Evolutionary conservation across 2,797 vertebrate species (phyloP).

Genomic region (Threskiornis aethiopicus): DNA sequence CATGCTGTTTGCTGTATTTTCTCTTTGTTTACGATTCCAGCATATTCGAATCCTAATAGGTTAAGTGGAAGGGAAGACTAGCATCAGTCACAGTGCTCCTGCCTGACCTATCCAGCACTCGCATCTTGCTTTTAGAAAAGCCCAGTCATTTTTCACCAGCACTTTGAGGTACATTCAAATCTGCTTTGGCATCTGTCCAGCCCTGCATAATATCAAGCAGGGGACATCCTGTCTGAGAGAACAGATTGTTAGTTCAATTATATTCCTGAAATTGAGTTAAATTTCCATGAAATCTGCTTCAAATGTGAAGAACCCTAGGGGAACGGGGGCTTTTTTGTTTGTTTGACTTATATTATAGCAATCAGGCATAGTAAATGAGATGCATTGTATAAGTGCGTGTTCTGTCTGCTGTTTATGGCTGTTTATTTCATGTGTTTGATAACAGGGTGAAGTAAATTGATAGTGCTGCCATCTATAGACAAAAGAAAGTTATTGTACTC

Average conservation of each 20-base stretch:
- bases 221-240: conserved; percentile 56
- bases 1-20: conserved; percentile 33
- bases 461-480: neutral
- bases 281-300: conserved; percentile 61
- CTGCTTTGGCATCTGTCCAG: conserved; percentile 49
- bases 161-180: conserved; percentile 48
- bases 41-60: conserved; percentile 4
- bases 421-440: neutral
- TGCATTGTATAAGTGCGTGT: neutral
- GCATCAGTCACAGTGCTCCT: neutral
- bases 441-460: neutral
- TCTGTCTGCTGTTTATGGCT: neutral
- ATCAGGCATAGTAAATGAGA: conserved; percentile 12
- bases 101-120: neutral
- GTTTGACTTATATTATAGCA: conserved; percentile 7
- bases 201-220: conserved; percentile 42
- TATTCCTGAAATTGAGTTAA: conserved; percentile 66
- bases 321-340: neutral
- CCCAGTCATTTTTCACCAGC: conserved; percentile 14
- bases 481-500: neutral
- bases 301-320: conserved; percentile 38
- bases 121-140: conserved; percentile 34
- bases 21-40: conserved; percentile 20
- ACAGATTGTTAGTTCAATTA: conserved; percentile 66
- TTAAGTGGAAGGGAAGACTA: conserved; percentile 28